Conservation (phyloP, 2,113 vertebrate genomes). For the Varanus salvator region DNA sequence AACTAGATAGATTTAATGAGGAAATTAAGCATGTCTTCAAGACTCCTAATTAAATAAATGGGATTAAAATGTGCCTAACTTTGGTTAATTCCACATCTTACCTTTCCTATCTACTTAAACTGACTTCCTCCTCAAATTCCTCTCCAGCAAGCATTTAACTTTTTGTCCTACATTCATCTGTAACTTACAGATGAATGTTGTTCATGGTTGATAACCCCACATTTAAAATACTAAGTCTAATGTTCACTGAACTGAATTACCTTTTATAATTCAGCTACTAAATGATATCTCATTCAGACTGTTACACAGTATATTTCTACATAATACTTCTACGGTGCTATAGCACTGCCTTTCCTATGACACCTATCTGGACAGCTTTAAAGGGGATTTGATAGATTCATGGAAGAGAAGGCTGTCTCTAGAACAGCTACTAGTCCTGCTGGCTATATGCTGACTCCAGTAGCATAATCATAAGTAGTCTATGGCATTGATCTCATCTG, state of each 20-base stretch:
- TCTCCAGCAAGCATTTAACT: background rate
- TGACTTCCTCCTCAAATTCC: background rate
- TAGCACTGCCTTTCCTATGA: too few relatives aligned
- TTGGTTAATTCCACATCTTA: background rate
- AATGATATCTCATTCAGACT: background rate
- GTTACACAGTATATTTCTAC: background rate
- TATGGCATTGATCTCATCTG: too few relatives aligned
- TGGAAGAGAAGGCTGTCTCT: too few relatives aligned
- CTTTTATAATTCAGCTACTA: background rate
- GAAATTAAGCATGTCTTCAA: too few relatives aligned
- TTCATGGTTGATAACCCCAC: background rate
- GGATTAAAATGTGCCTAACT: background rate
- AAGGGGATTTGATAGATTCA: too few relatives aligned
- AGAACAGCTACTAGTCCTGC: too few relatives aligned
- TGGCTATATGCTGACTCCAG: too few relatives aligned
- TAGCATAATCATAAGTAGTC: too few relatives aligned
- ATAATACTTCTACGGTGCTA: too few relatives aligned
- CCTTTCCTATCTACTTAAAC: background rate
- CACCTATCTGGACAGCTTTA: too few relatives aligned
- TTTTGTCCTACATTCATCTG: background rate
- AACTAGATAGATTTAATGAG: too few relatives aligned
- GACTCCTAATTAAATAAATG: too few relatives aligned
- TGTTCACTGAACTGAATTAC: background rate
- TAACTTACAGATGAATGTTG: background rate
- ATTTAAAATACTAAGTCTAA: background rate